Evolutionary conservation across 64 coral and sea anemone species (phyloP), one percentile per base, ranked within the genome.

Genomic region (Cladopsammia gracilis): DNA sequence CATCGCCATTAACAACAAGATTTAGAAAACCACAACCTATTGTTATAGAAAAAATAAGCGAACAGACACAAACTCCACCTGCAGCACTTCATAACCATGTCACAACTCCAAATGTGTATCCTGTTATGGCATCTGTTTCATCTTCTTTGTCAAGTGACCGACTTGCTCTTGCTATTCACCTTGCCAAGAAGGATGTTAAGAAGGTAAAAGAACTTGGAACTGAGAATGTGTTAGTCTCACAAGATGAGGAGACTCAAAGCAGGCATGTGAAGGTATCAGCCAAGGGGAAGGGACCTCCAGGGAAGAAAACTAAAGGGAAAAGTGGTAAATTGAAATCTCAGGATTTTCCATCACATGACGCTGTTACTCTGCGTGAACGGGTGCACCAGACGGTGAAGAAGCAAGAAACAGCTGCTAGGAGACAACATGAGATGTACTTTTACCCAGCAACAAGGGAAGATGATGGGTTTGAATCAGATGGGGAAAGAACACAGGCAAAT

Each of bases 11-110:
- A 69, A 88, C 97, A 81, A 93, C 94, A 87, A 92, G 85, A 14
- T 95, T 98, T 82, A 93, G 79, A 83, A 98, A 98, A 48, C 97
- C 97, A 25, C 90, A 93, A 25, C 97, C 94, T 13, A 96, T 98
- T n/a, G 64, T 98, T 71, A 96, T 98, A 53, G 97, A 98, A 54
- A 98, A 93, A 68, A 71, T 98, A 58, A 44, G 68, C 68, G 71
- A 64, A 20, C 67, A 86, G 58, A 20, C 20, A 50, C 66, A 44
- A 61, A 25, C 49, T 66, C 57, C 25, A n/a, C 85, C 80, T 43
- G 25, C 26, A 56, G 4, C 58, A 8, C 75, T 72, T 34, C 14
- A 18, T 57, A 68, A 14, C 7, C 42, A 57, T 50, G 75, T 19
- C 25, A 57, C 42, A 25, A 26, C 45, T 62, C 59, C 76, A 73